phyloP scores from a whole-genome alignment of 2,797 vertebrate species.

The Nyctalus aviator region DNA sequence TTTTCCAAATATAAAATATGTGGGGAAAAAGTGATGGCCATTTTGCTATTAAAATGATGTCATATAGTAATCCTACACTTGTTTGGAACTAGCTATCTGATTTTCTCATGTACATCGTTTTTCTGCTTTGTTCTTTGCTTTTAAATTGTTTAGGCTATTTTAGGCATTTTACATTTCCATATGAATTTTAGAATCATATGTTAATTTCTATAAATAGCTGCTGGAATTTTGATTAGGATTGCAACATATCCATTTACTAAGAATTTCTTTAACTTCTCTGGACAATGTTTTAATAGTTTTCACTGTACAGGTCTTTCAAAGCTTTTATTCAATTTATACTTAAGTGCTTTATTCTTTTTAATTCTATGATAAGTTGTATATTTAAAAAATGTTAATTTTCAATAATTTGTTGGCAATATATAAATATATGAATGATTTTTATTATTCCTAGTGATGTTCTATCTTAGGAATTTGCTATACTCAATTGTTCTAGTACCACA shows the following conservation, averaged over 20 bases:
- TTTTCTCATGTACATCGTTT: constrained; percentile 14
- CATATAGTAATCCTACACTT: neutral
- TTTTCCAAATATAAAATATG: constrained; percentile 15
- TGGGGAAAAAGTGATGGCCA: neutral
- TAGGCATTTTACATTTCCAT: constrained; percentile 19
- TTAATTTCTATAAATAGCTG: neutral
- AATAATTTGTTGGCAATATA: neutral
- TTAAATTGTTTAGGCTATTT: constrained; percentile 22
- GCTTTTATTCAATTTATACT: neutral
- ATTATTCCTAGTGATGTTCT: neutral
- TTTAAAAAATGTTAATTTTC: constrained; percentile 14
- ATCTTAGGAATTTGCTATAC: constrained; percentile 10
- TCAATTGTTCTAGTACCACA: constrained; percentile 22
- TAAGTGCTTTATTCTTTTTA: constrained; percentile 7
- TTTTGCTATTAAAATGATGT: constrained; percentile 36
- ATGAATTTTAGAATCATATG: constrained; percentile 41
- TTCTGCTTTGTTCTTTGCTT: constrained; percentile 62
- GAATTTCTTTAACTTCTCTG: neutral
- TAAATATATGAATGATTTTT: constrained; percentile 36
- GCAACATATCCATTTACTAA: constrained; percentile 6
- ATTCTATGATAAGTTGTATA: neutral
- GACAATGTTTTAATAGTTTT: constrained; percentile 35
- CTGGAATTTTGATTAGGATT: constrained; percentile 47
- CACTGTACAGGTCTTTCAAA: neutral
- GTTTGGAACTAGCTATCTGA: neutral